Conservation (phyloP, 2,113 vertebrate genomes). For the Megalops atlanticus region DNA sequence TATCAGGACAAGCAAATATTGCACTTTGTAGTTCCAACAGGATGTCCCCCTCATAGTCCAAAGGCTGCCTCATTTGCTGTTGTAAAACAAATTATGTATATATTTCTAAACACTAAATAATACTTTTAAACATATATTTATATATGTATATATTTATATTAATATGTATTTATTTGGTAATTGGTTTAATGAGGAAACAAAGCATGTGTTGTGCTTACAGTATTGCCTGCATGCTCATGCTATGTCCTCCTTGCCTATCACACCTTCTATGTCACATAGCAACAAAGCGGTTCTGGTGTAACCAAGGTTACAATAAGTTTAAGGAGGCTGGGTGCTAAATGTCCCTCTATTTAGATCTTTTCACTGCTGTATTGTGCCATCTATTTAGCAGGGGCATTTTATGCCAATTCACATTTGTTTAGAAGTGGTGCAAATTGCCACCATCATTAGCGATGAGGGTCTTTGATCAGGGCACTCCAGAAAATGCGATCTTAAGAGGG, state of each 20-base stretch:
- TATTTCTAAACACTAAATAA: too few relatives aligned
- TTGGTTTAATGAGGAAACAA: too few relatives aligned
- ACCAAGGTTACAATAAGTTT: background rate
- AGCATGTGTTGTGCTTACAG: too few relatives aligned
- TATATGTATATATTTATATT: too few relatives aligned
- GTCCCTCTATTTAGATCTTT: background rate
- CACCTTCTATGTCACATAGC: too few relatives aligned
- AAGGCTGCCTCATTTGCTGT: too few relatives aligned
- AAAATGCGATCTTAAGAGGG: background rate
- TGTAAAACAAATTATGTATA: too few relatives aligned
- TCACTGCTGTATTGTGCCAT: background rate
- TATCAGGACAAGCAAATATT: too few relatives aligned
- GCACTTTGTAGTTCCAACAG: too few relatives aligned
- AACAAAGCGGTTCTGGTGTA: background rate
- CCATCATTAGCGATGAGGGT: background rate
- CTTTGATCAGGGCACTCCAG: conserved; percentile 5
- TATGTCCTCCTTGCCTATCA: background rate
- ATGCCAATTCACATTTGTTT: background rate
- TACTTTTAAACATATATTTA: too few relatives aligned
- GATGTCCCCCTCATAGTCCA: too few relatives aligned
- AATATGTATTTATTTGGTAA: too few relatives aligned
- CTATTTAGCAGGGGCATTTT: background rate
- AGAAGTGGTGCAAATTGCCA: background rate
- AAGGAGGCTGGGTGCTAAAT: background rate
- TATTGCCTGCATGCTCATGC: background rate